A percentile compares a stretch with the other conserved stretches of the same genome.
Evolutionary conservation across 2,797 vertebrate species (phyloP).

Genomic region (Chanos chanos): DNA sequence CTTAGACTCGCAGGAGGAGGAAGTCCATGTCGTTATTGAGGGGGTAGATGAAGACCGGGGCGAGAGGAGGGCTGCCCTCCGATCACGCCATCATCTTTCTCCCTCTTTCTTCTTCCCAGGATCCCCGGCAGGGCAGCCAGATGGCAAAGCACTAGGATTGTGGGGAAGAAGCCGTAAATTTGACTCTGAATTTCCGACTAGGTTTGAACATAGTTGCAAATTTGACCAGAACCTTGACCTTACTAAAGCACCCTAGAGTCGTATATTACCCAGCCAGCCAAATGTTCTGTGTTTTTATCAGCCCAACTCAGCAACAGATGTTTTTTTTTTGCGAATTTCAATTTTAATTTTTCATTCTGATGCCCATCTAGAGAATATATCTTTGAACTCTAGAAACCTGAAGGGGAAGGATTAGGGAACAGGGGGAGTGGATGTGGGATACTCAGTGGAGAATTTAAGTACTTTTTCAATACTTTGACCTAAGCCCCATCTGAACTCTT

Average conservation of each 20-base stretch:
- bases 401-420: background rate
- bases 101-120: constrained; percentile 2
- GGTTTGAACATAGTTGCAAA: constrained; percentile 42
- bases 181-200: constrained; percentile 31
- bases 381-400: constrained; percentile 15
- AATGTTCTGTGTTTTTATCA: constrained; percentile 28
- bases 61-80: constrained; percentile 16
- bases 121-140: constrained; percentile 28
- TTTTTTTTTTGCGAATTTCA: constrained; percentile 30
- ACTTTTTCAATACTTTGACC: too few species aligned
- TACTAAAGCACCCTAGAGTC: constrained; percentile 35
- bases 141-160: constrained; percentile 50
- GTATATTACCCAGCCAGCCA: constrained; percentile 40
- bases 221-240: constrained; percentile 49
- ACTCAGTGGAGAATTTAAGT: too few species aligned
- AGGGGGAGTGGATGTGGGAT: background rate
- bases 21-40: too few species aligned
- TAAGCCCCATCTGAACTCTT: background rate
- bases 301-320: constrained; percentile 44
- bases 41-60: too few species aligned
- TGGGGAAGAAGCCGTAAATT: constrained; percentile 37
- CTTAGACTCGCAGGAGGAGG: too few species aligned
- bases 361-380: constrained; percentile 2
- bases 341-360: background rate
- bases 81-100: constrained; percentile 20